phyloP scores from a whole-genome alignment of 2,113 vertebrate genomes.

The Vidua chalybeata region DNA sequence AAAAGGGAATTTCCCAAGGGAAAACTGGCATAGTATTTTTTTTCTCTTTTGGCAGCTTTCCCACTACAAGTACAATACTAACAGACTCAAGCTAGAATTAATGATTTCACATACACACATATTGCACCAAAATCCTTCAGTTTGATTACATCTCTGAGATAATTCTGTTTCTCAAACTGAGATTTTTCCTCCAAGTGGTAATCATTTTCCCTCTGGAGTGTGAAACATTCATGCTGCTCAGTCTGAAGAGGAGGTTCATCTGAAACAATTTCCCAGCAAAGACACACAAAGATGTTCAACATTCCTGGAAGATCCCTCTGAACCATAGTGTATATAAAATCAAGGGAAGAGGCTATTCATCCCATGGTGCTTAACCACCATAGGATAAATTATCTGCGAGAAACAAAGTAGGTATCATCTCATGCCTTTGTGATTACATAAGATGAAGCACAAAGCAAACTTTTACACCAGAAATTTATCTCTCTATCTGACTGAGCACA shows the following conservation, averaged over 20 bases:
- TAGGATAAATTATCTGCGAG: not conserved
- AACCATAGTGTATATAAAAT: not conserved
- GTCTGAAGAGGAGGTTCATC: not conserved
- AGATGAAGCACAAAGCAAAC: not conserved
- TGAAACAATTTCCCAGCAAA: not conserved
- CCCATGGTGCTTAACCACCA: not conserved
- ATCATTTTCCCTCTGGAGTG: not conserved
- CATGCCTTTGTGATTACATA: not conserved
- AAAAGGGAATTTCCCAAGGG: not conserved
- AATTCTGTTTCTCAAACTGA: not conserved
- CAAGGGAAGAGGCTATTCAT: not conserved
- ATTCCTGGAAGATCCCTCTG: not conserved
- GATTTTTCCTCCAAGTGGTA: not conserved
- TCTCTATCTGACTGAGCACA: not conserved
- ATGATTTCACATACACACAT: not conserved
- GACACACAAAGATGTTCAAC: not conserved
- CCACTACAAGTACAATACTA: not conserved
- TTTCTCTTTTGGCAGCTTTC: not conserved
- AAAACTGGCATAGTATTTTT: not conserved
- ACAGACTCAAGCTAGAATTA: not conserved
- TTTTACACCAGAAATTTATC: not conserved
- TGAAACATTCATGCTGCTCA: not conserved
- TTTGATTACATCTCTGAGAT: not conserved
- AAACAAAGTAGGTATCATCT: not conserved
- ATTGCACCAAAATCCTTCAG: not conserved